Evolutionary conservation across 2,797 vertebrate genomes (phyloP), one percentile per base, ranked within the genome.

Genomic region (Mus caroli): DNA sequence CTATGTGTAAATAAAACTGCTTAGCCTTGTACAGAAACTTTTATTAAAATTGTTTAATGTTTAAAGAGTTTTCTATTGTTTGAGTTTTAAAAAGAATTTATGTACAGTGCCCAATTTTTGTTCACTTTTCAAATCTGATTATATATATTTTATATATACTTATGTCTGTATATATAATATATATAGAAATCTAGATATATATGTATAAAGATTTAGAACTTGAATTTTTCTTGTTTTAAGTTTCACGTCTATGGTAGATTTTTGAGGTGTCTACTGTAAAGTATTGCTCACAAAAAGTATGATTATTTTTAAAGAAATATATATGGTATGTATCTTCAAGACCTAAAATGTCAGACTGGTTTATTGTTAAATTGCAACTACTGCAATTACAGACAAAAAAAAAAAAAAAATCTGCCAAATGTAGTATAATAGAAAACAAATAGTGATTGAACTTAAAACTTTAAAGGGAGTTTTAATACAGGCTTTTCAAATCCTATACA

Each of bases 11-110:
- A 99, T 99, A 99, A 99, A 99, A 99, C 98, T 98, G 99, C 99
- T 99, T 99, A 99, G 99, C 99, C 98, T 99, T 99, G 99, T 99
- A 99, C 99, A 99, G 99, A 99, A 99, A 99, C 99, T 99, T 99
- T 99, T 99, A 98, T 99, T 99, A 99, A 99, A 99, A 99, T 99
- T 99, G 99, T 99, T 99, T 99, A 99, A 99, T 99, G 99, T 99
- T 99, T 99, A 99, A 99, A 99, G 98, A 98, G 98, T 98, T 99
- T 99, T 99, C 98, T 99, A 99, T 99, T 98, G 98, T 99, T 99
- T 99, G 98, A 98, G 98, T 99, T 99, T 99, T 98, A 98, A 99
- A 98, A 98, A 98, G 97, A 98, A 98, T 98, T 98, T 98, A 99
- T 99, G 99, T 99, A 99, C 98, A 99, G 98, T 99, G 98, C 98